These are phyloP conservation scores for Ametastegia equiseti DNA, from an alignment of 2,888 invertebrate genomes.

Conservation along the genomic window DNA sequence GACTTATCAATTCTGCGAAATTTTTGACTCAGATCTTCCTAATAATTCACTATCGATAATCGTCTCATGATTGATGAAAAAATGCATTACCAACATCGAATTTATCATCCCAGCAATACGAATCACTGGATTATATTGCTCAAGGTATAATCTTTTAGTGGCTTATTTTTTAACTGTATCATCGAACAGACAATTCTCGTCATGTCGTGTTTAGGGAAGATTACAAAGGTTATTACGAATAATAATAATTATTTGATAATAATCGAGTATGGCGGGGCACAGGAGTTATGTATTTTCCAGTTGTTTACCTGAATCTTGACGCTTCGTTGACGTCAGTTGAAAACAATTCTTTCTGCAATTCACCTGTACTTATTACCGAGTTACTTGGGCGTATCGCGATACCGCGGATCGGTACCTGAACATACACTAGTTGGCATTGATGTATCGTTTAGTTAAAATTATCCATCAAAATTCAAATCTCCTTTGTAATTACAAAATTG, in stretches of 20 bases:
- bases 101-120: too few relatives aligned
- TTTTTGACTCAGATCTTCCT: too few relatives aligned
- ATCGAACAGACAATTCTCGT: too few relatives aligned
- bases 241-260: too few relatives aligned
- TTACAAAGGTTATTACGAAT: neutral
- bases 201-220: neutral
- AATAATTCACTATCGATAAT: too few relatives aligned
- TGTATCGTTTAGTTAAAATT: slow-evolving; percentile 3
- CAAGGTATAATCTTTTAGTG: too few relatives aligned
- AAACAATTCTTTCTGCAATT: slow-evolving; percentile 27
- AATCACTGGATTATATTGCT: too few relatives aligned
- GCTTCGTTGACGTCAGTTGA: slow-evolving; percentile 44
- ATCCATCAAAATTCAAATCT: slow-evolving; percentile 16
- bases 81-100: too few relatives aligned
- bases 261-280: neutral
- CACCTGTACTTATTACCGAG: neutral
- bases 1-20: neutral
- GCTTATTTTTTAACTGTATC: too few relatives aligned
- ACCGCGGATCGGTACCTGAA: neutral
- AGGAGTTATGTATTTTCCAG: slow-evolving; percentile 4
- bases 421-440: slow-evolving; percentile 17
- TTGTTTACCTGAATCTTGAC: slow-evolving; percentile 36
- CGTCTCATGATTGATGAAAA: too few relatives aligned
- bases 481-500: neutral
- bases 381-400: slow-evolving; percentile 9